Evolutionary conservation across 2,113 vertebrate genomes (phyloP).

Genomic region (Leiothrix lutea): DNA sequence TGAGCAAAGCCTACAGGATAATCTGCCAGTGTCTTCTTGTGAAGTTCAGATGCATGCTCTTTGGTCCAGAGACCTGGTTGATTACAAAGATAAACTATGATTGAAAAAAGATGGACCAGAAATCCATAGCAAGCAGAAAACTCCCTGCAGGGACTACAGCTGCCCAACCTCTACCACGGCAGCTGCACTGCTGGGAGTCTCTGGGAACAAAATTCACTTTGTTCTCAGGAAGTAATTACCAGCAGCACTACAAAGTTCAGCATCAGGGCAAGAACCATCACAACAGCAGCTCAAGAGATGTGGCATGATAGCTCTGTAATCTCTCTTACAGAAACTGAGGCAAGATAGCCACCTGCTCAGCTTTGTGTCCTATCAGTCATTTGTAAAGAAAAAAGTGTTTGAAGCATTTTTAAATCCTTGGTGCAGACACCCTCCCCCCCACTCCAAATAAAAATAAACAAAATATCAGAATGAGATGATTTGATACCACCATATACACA

Average conservation of each 20-base stretch:
- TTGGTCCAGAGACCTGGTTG: not conserved
- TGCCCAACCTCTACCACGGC: not conserved
- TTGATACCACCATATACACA: slow-evolving; percentile 53
- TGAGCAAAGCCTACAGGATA: not conserved
- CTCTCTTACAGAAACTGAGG: slow-evolving; percentile 12
- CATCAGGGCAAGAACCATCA: not conserved
- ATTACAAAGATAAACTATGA: not conserved
- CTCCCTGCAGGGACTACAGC: not conserved
- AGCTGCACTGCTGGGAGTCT: not conserved
- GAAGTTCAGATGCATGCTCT: not conserved
- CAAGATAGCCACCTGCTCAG: not conserved
- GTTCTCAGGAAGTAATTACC: not conserved
- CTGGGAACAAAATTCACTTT: not conserved
- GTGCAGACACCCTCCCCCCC: slow-evolving; percentile 71
- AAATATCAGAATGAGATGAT: slow-evolving; percentile 83
- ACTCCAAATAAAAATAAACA: slow-evolving; percentile 57
- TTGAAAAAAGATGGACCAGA: not conserved
- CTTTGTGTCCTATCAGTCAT: not conserved
- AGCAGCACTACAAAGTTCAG: not conserved
- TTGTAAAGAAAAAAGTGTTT: not conserved
- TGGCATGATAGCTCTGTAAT: not conserved
- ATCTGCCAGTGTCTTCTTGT: not conserved
- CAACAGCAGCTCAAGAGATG: not conserved
- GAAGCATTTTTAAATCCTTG: slow-evolving; percentile 77
- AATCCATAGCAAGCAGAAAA: not conserved